Percentiles rank a stretch among this genome's conserved stretches.
These are phyloP conservation scores for Leptopilina myrica DNA, from an alignment of 2,888 invertebrate genomes.

Conservation along the genomic window DNA sequence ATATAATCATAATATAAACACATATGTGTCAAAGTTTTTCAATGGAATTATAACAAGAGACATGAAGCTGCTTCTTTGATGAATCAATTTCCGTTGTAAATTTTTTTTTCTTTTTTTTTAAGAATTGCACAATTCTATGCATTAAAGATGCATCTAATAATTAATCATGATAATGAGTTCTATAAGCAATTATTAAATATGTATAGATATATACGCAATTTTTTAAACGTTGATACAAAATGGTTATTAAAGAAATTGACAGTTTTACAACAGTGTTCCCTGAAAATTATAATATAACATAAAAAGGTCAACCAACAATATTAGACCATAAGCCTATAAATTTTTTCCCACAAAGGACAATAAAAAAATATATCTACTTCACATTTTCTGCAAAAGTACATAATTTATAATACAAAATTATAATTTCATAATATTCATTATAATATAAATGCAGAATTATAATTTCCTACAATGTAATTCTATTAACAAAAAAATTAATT, in stretches of 20 bases:
- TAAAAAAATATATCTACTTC: no score
- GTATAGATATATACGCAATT: neutral
- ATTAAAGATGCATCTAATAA: neutral
- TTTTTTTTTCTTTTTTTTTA: neutral
- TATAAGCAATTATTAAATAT: constrained; percentile 14
- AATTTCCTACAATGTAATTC: no score
- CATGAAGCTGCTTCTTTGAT: neutral
- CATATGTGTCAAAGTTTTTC: neutral
- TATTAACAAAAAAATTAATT: no score
- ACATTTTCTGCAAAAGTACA: no score
- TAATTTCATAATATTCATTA: no score
- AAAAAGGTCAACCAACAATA: neutral
- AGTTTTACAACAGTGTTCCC: neutral
- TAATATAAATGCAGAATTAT: no score
- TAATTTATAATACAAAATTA: no score
- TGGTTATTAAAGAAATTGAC: constrained; percentile 1
- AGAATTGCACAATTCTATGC: neutral
- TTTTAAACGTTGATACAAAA: neutral
- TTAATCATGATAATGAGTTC: constrained; percentile 3
- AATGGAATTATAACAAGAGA: neutral
- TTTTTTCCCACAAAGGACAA: neutral
- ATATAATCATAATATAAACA: no score
- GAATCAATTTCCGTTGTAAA: constrained; percentile 20
- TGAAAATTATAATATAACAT: neutral
- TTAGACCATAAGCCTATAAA: neutral